Conservation (phyloP, 2,797 vertebrate genomes). For the Erpetoichthys calabaricus region DNA sequence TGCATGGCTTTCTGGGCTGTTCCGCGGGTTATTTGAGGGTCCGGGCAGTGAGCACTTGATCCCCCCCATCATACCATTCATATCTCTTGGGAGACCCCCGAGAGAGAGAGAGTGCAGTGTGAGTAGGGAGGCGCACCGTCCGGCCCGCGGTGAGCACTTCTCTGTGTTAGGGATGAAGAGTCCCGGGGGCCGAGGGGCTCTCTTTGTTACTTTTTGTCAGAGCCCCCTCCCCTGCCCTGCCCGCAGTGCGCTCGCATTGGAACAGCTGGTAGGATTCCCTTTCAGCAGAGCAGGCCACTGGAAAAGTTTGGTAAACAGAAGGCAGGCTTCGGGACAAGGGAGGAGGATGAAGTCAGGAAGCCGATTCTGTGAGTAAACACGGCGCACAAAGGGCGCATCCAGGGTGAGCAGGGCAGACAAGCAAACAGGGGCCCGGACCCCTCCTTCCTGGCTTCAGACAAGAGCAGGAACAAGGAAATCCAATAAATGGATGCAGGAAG, state of each 20-base stretch:
- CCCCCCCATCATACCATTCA: too few relatives aligned
- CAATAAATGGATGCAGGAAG: constrained; percentile 62
- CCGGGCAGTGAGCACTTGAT: too few relatives aligned
- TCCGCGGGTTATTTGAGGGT: too few relatives aligned
- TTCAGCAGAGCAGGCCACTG: constrained; percentile 21
- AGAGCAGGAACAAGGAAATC: constrained; percentile 36
- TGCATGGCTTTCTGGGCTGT: too few relatives aligned
- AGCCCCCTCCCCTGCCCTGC: constrained; percentile 12
- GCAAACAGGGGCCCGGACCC: constrained; percentile 7
- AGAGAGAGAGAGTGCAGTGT: too few relatives aligned
- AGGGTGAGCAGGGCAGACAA: constrained; percentile 34
- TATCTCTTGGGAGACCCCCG: too few relatives aligned
- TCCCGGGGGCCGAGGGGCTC: constrained; percentile 2
- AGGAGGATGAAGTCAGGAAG: constrained; percentile 51
- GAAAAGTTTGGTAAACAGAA: constrained; percentile 36
- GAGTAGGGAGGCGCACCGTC: constrained; percentile 2
- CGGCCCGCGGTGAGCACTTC: constrained; percentile 5
- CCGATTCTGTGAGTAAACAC: constrained; percentile 45
- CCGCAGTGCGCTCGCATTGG: constrained; percentile 32
- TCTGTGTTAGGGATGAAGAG: constrained; percentile 5
- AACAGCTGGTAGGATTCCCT: constrained; percentile 45
- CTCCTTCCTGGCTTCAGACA: constrained; percentile 1
- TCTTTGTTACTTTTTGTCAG: constrained; percentile 1
- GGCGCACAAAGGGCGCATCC: constrained; percentile 48
- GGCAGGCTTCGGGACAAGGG: constrained; percentile 30